Evolutionary conservation across 2,113 vertebrate species (phyloP), one percentile per base, ranked within the genome.

Genomic region (Sturnira hondurensis): DNA sequence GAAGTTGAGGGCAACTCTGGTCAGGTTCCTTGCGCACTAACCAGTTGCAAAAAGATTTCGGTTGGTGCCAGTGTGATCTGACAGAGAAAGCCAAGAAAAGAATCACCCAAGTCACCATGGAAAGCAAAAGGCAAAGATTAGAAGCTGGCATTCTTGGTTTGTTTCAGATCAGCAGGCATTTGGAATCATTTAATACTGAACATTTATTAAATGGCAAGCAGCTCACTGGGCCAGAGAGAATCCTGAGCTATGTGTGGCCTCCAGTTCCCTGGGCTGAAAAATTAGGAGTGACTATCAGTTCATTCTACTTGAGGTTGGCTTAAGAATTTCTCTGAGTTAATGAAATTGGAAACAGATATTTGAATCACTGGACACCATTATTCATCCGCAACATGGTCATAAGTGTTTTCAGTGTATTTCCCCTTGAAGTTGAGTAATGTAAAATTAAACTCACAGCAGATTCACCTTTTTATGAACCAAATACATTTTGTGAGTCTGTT

Each of bases 251-350:
- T 96, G 85, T 36, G 5, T 89, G 70, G 86, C 83, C 78, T 96
- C 82, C 63, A 97, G 95, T 50, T 84, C 91, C 76, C 22, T 97
- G 91, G 91, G 95, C 93, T 96, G 96, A 97, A 94, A 97, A 96
- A 97, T 93, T 96, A 31, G 38, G 88, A 97, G 47, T 91, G 94
- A 93, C 43, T 95, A 91, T 93, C 92, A 93, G 88, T 83, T 93
- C 73, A 93, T 84, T 95, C 43, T 90, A 68, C 71, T 95, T 17
- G 31, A 95, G 45, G 89, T 36, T 98, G 68, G 89, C 33, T 98
- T 89, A 94, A 94, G 81, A 95, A 83, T 33, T 26, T 92, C 91
- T 94, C 80, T 84, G 78, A 97, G 92, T 94, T 94, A 96, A 88
- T 92, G n/a, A 96, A 97, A 97, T 80, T 93, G 86, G 73, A 97